Conservation (phyloP, 2,113 vertebrate genomes). For the Pimephales promelas region DNA sequence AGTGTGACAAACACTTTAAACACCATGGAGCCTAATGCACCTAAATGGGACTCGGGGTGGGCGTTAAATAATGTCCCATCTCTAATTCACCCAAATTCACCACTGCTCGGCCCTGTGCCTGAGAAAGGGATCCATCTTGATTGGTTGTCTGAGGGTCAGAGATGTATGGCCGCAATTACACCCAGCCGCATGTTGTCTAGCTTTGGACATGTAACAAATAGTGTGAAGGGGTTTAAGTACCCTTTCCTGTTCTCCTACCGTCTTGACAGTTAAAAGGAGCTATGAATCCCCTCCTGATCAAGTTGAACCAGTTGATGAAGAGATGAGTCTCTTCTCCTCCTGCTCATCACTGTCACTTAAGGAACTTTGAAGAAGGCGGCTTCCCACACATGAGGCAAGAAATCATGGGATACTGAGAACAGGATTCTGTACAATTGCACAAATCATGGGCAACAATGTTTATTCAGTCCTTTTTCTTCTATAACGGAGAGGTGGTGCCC, state of each 20-base stretch:
- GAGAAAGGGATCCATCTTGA: constrained; percentile 71
- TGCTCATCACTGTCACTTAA: constrained; percentile 73
- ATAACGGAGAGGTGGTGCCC: constrained; percentile 15
- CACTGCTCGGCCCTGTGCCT: constrained; percentile 57
- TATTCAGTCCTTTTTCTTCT: background rate
- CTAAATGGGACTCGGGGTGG: constrained; percentile 71
- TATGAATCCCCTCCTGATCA: constrained; percentile 64
- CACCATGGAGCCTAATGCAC: constrained; percentile 72
- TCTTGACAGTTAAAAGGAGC: constrained; percentile 69
- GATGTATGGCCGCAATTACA: constrained; percentile 76
- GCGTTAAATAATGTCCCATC: constrained; percentile 75
- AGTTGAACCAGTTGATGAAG: constrained; percentile 13
- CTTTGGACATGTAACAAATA: constrained; percentile 73
- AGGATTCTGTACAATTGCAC: constrained; percentile 18
- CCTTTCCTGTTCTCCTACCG: constrained; percentile 61
- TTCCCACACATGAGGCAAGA: background rate
- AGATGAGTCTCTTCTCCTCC: constrained; percentile 53
- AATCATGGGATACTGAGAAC: constrained; percentile 6
- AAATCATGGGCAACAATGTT: constrained; percentile 26
- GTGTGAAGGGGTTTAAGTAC: constrained; percentile 76
- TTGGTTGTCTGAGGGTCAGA: constrained; percentile 71
- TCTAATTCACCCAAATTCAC: constrained; percentile 69
- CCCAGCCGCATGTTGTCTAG: constrained; percentile 64
- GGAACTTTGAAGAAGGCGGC: constrained; percentile 47
- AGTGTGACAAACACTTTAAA: constrained; percentile 75